Base-by-base conservation (phyloP, 2,797 vertebrate species). In the Crenichthys baileyi region DNA sequence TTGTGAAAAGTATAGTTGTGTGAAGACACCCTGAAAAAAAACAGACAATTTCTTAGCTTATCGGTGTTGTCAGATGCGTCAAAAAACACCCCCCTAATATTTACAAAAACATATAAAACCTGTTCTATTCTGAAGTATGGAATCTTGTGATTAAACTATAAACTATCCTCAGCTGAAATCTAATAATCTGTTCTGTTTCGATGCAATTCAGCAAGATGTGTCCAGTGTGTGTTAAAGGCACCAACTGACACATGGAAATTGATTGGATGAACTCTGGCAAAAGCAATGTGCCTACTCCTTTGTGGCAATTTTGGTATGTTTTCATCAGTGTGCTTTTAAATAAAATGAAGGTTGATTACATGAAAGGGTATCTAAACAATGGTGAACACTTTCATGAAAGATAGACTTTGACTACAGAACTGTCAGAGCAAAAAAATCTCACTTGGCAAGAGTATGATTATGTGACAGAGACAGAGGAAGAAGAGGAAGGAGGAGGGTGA, bases 401-500 rank as follows among this genome's bases (percentile, higher is more conserved):
- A 15, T 73, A 51, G 63, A 22, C 60, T 70, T 11, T 41, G 12
- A 24, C 26, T 44, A n/a, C 26, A 36, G 24, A 60, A 36, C 29
- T 44, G 70, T 36, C 65, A 46, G 7, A 50, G 36, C 51, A 41
- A 46, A 7, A 7, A 83, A n/a, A 26, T 63, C n/a, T 73, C 53
- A 67, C 77, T 51, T 73, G 24, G 68, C 31, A 41, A 48, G 29
- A 65, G 55, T 18, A 31, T 53, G 44, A 55, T 75, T 39, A 70
- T 70, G 22, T 76, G 72, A 72, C 22, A 8, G 11, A 76, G 50
- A 36, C 36, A 4, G 36, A 36, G 46, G 63, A 71, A 29, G 24
- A 55, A 44, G 50, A 81, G 50, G 68, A 29, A 46, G 53, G 22
- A 73, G 55, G 51, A 80, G 48, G 63, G 20, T 20, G 39, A 13